A percentile compares a stretch with the other conserved stretches of the same genome.
Conservation (phyloP, 2,797 vertebrate species). For the Sardinella longiceps region DNA sequence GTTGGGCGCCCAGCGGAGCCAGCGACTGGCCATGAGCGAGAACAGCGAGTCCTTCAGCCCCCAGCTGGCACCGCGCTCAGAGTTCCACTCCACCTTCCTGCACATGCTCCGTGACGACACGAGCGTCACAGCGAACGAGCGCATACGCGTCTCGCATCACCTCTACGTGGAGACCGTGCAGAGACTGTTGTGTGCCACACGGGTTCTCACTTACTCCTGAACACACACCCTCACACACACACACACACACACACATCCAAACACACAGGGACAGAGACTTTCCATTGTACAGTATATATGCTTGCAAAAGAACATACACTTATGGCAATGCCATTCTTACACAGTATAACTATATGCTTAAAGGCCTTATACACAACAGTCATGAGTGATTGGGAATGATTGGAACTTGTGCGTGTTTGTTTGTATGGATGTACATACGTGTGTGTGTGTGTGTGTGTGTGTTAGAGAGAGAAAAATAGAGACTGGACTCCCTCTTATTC, state of each 20-base stretch:
- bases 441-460: neutral
- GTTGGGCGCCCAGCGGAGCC: constrained; percentile 77
- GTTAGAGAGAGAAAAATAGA: neutral
- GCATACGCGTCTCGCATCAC: constrained; percentile 54
- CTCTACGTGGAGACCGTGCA: constrained; percentile 75
- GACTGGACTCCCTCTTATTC: neutral
- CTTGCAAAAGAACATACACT: constrained; percentile 11
- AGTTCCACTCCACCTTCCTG: constrained; percentile 90
- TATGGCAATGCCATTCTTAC: constrained; percentile 18
- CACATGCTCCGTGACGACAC: constrained; percentile 83
- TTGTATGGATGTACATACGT: neutral
- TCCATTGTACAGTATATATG: neutral
- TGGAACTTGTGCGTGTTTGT: neutral
- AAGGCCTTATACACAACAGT: too few species aligned
- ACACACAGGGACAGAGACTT: neutral
- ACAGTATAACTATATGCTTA: neutral
- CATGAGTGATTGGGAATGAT: too few species aligned
- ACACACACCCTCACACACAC: neutral
- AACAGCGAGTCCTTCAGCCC: constrained; percentile 74
- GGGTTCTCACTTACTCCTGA: constrained; percentile 76
- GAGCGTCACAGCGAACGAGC: constrained; percentile 65
- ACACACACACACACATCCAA: neutral
- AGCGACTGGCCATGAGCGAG: constrained; percentile 78
- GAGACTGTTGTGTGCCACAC: constrained; percentile 78
- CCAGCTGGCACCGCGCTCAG: constrained; percentile 71